These are phyloP conservation scores for Ophiodon elongatus DNA, from an alignment of 2,113 vertebrate genomes.

Conservation along the genomic window DNA sequence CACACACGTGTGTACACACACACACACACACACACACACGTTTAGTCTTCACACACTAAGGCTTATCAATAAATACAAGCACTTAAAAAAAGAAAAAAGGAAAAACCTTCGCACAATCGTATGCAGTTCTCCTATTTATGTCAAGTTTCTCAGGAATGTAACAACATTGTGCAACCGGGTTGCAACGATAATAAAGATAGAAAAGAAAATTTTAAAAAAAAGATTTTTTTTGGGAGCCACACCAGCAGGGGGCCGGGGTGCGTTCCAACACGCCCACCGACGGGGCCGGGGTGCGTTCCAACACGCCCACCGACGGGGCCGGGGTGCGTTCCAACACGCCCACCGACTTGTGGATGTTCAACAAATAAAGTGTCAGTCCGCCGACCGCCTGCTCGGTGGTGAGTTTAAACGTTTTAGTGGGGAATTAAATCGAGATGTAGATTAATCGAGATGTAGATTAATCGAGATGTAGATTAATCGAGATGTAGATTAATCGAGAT, in stretches of 20 bases:
- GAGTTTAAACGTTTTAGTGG: no score
- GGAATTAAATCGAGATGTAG: no score
- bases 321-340: no score
- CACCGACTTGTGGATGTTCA: no score
- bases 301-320: no score
- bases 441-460: no score
- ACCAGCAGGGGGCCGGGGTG: background rate
- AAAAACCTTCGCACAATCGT: constrained; percentile 34
- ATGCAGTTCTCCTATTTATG: constrained; percentile 33
- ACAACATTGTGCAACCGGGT: constrained; percentile 62
- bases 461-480: no score
- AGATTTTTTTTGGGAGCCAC: constrained; percentile 8
- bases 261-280: background rate
- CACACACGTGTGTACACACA: constrained; percentile 58
- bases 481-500: no score
- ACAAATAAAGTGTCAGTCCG: background rate
- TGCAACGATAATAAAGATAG: constrained; percentile 27
- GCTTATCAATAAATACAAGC: constrained; percentile 81
- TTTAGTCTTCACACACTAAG: constrained; percentile 44
- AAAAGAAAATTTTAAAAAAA: background rate
- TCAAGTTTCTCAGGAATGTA: constrained; percentile 85
- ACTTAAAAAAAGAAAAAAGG: constrained; percentile 46
- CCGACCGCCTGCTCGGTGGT: no score
- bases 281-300: no score
- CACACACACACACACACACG: constrained; percentile 52